Base-by-base conservation (phyloP, 2,888 invertebrate species). In the Lypha dubia region DNA sequence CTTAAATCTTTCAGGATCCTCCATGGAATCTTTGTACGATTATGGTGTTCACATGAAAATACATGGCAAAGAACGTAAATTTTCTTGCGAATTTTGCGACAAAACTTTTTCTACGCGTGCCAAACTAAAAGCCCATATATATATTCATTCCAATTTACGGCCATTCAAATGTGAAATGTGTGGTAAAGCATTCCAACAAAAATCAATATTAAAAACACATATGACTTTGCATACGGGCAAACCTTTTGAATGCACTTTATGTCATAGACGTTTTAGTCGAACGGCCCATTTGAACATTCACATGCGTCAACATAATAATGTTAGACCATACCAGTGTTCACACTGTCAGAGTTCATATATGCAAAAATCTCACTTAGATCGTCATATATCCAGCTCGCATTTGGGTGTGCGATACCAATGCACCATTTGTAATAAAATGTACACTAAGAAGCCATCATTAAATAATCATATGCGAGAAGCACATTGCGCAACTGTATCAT, bases 361-460 rank as follows among this genome's bases (percentile, higher is more conserved):
- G 63, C 88, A 88, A 62, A 87, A 87, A 67, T 88, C 87, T 2
- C 88, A 88, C 38, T 83, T 89, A 60, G 88, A 88, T 83, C 88
- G 87, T 3, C 88, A 89, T 73, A 58, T 88, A 41, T 84, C 68
- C 7, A 84, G 87, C 46, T 79, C 85, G 0, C 88, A 89, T 83
- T 83, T 86, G 24, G 88, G 87, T 22, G 84, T 88, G 11, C 88
- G 87, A 24, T 87, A 85, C n/a, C 85, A 86, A 6, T 89, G 89
- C 65, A 49, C 75, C 1, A 46, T 86, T 0, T 89, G 89, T 44
- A 83, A 84, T 3, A 87, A 87, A 76, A 81, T 79, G n/a, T 89
- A 88, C 41, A 86, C 87, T 1, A 87, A 88, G 24, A 88, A 87
- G 60, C 87, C 86, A 1, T 80, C 88, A 2, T 82, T 89, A 4